Conservation (phyloP, 1,140 invertebrate genomes). For the Hyposmocoma kahamanoa region DNA sequence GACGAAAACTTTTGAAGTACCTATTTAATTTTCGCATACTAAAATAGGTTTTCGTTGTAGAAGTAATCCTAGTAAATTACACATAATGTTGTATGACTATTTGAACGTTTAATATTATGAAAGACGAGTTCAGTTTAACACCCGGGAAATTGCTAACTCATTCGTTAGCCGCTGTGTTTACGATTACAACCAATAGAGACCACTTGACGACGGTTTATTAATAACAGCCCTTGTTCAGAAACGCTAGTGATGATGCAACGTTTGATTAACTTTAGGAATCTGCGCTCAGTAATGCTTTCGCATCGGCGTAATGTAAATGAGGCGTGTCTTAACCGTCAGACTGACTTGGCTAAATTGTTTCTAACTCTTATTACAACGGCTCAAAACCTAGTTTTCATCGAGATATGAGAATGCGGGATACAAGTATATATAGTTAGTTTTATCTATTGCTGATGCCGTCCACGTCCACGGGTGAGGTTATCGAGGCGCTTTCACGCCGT, state of each 20-base stretch:
- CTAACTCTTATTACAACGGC: slow-evolving; percentile 23
- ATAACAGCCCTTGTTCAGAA: slow-evolving; percentile 9
- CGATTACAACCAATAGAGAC: slow-evolving; percentile 9
- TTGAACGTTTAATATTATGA: no score
- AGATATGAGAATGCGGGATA: slow-evolving; percentile 19
- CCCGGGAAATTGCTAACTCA: slow-evolving; percentile 29
- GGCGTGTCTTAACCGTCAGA: slow-evolving; percentile 21
- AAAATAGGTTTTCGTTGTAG: no score
- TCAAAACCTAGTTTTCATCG: slow-evolving; percentile 24
- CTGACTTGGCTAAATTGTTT: slow-evolving; percentile 2
- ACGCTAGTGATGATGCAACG: slow-evolving; percentile 30
- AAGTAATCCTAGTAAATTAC: no score
- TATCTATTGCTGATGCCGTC: slow-evolving; percentile 50
- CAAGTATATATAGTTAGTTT: slow-evolving; percentile 32
- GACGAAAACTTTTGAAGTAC: no score
- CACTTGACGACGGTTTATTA: slow-evolving; percentile 7
- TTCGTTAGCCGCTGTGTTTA: slow-evolving; percentile 19
- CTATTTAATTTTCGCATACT: no score
- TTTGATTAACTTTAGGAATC: slow-evolving; percentile 41
- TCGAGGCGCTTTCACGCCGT: slow-evolving; percentile 63
- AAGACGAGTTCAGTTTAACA: slow-evolving; percentile 22
- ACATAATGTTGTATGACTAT: no score
- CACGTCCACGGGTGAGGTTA: slow-evolving; percentile 57
- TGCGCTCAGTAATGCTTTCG: slow-evolving; percentile 30
- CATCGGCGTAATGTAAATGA: slow-evolving; percentile 50